Conservation (phyloP, 2,888 invertebrate species). For the Coleophora flavipennella region DNA sequence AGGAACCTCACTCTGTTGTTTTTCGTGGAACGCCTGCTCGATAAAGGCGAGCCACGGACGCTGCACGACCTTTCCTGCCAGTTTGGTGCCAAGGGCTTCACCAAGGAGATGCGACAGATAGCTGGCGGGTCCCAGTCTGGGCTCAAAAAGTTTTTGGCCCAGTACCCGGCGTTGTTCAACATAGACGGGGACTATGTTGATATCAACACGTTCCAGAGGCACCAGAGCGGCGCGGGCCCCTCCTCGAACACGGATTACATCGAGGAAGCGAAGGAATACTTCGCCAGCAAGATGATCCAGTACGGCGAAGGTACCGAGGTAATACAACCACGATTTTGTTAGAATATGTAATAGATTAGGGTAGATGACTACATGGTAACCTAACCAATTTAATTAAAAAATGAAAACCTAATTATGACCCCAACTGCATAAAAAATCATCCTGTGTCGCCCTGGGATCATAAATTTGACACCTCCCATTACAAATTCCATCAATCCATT, state of each 20-base stretch:
- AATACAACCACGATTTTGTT: too few species aligned
- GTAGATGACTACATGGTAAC: too few species aligned
- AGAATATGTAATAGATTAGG: too few species aligned
- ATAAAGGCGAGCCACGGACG: slow-evolving; percentile 95
- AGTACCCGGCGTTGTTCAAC: slow-evolving; percentile 96
- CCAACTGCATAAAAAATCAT: too few species aligned
- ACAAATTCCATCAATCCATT: too few species aligned
- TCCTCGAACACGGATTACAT: slow-evolving; percentile 89
- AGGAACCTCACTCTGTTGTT: slow-evolving; percentile 97
- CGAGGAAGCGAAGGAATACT: slow-evolving; percentile 97
- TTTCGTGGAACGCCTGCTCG: slow-evolving; percentile 98
- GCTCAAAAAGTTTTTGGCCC: slow-evolving; percentile 95
- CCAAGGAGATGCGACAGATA: slow-evolving; percentile 98
- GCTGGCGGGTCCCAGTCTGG: slow-evolving; percentile 97
- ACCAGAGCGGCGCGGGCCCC: slow-evolving; percentile 70
- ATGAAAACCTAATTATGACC: too few species aligned
- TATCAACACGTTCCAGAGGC: slow-evolving; percentile 84
- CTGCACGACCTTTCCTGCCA: slow-evolving; percentile 98
- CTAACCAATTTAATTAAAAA: too few species aligned
- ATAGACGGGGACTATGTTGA: slow-evolving; percentile 95
- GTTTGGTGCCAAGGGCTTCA: slow-evolving; percentile 99
- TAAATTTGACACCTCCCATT: too few species aligned
- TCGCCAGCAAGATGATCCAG: slow-evolving; percentile 94
- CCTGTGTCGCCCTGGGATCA: too few species aligned
- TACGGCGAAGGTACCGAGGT: slow-evolving; percentile 94